Base-by-base conservation (phyloP, 2,888 invertebrate genomes). In the Latrodectus elegans region DNA sequence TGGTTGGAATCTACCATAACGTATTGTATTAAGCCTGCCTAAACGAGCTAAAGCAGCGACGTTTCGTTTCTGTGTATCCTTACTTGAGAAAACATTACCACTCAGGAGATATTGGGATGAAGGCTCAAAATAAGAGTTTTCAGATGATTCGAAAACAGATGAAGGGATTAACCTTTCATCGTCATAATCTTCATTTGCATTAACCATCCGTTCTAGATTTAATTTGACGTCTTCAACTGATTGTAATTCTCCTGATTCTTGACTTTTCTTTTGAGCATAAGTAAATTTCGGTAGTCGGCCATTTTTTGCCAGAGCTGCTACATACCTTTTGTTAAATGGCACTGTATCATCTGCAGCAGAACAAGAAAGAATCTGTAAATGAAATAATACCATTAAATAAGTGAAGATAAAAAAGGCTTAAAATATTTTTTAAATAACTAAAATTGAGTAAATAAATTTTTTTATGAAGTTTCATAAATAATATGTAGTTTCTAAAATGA, bases 301-400 rank as follows among this genome's bases (percentile, higher is more conserved):
- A 52, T 85, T 76, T 51, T 85, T 84, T 8, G 88, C 88, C 26
- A 84, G 52, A 11, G 88, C 84, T 12, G 84, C 88, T 14, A 88
- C 12, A 65, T 88, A 85, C 26, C 88, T 73, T 52, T 88, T 85
- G 8, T 84, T 84, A 12, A 75, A 51, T 17, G 26, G 64, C 14
- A 6, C 49, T 17, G 26, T 14, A 6, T 77, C 87, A 51, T 81
- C 81, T 52, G 72, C 65, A 9, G 60, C 22, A 64, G 71, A 80
- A 17, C 38, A 26, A 38, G 26, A 22, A 4, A 75, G 12, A 38
- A 80, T 75, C 85, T 86, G 38, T 4, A 79, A 75, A 53, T 15
- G 11, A 55, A 52, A 17, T 15, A 17, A 53, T 22, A 74, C 53
- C 22, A 55, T 22, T 15, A 12, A 8, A n/a, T 53, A 52, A 15